These are phyloP conservation scores for Podarcis cretensis DNA, from an alignment of 2,113 vertebrate genomes.

Conservation along the genomic window DNA sequence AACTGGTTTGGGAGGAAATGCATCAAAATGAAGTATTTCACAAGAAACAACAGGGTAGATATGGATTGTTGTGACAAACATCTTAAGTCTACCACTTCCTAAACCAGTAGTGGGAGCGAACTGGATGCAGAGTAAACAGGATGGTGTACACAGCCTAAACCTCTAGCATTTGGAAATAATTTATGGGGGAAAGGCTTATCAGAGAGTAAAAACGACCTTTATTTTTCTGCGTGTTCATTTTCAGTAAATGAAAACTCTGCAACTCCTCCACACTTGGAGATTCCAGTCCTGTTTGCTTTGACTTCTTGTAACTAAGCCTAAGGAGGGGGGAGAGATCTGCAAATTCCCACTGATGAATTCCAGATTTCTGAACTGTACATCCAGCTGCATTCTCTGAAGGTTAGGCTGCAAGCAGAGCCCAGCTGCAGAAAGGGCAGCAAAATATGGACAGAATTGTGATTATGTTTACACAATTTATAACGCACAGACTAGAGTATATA, in stretches of 20 bases:
- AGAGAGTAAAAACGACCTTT: slow-evolving; percentile 18
- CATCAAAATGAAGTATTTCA: too few species aligned
- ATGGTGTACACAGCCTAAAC: neutral
- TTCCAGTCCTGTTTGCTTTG: slow-evolving; percentile 68
- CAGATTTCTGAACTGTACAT: slow-evolving; percentile 61
- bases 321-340: slow-evolving; percentile 24
- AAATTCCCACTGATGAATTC: slow-evolving; percentile 73
- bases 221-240: slow-evolving; percentile 44
- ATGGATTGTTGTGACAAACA: too few species aligned
- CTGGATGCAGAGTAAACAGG: too few species aligned
- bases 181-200: slow-evolving; percentile 35
- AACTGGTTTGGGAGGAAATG: too few species aligned
- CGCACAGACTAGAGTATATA: neutral
- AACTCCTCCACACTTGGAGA: slow-evolving; percentile 49
- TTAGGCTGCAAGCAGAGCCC: slow-evolving; percentile 61
- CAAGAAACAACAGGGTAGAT: too few species aligned
- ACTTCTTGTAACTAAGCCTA: slow-evolving; percentile 56
- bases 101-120: too few species aligned
- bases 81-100: too few species aligned
- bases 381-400: slow-evolving; percentile 56
- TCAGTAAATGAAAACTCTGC: slow-evolving; percentile 50
- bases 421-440: slow-evolving; percentile 61
- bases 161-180: slow-evolving; percentile 5
- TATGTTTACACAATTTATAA: slow-evolving; percentile 13
- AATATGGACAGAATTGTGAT: slow-evolving; percentile 32